Evolutionary conservation across 2,888 invertebrate genomes (phyloP).

Genomic region (Xylota segnis): DNA sequence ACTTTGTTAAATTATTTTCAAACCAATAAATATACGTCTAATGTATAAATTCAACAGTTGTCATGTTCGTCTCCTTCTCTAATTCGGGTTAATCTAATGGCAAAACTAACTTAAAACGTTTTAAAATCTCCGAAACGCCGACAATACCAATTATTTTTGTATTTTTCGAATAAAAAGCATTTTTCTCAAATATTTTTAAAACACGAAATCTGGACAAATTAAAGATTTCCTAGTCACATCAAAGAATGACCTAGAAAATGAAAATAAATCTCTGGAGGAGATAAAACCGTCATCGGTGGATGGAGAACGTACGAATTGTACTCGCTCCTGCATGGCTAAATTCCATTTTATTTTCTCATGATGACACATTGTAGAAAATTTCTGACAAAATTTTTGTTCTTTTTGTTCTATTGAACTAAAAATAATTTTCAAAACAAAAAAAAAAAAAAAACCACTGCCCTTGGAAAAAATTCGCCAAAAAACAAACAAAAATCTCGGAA

Average conservation of each 20-base stretch:
- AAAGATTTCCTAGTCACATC: not conserved
- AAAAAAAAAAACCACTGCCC: constrained; percentile 2
- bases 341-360: constrained; percentile 10
- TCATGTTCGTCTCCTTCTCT: not conserved
- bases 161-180: not conserved
- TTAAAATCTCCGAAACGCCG: not conserved
- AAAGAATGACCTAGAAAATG: not conserved
- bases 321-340: not conserved
- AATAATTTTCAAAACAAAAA: not conserved
- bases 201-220: constrained; percentile 10
- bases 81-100: constrained; percentile 1
- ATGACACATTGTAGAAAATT: constrained; percentile 6
- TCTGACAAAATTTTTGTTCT: not conserved
- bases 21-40: no score
- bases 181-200: no score
- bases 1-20: no score
- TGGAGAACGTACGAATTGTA: not conserved
- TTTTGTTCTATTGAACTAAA: constrained; percentile 1
- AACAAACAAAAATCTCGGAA: constrained; percentile 3
- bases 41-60: not conserved
- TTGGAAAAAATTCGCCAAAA: constrained; percentile 24
- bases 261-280: constrained; percentile 12
- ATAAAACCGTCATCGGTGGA: constrained; percentile 15
- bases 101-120: not conserved
- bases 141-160: not conserved